Conservation (phyloP, 2,113 vertebrate species). For the Bettongia penicillata region DNA sequence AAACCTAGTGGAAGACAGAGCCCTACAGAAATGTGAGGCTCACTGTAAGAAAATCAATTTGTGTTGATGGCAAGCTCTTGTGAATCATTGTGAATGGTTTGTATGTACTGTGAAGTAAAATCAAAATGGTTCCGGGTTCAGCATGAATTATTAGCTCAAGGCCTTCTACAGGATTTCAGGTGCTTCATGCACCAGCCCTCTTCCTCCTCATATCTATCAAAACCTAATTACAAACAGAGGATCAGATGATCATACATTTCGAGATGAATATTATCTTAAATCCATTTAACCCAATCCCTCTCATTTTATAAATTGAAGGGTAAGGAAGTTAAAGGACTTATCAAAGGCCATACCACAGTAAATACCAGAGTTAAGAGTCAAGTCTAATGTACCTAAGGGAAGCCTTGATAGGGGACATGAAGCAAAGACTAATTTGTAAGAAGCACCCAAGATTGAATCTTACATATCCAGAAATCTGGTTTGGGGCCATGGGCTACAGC, state of each 20-base stretch:
- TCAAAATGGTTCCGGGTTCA: not conserved
- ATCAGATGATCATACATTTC: not conserved
- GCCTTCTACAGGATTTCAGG: not conserved
- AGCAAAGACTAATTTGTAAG: too few species aligned
- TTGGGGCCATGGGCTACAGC: not conserved
- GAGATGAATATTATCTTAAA: not conserved
- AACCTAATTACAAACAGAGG: not conserved
- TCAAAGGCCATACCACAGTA: not conserved
- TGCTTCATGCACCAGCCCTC: too few species aligned
- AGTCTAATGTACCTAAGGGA: not conserved
- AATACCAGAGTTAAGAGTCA: not conserved
- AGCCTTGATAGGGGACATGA: not conserved
- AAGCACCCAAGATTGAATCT: not conserved
- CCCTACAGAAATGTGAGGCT: not conserved
- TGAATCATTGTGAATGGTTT: not conserved
- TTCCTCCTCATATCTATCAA: not conserved
- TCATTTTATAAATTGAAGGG: not conserved
- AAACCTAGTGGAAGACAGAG: not conserved
- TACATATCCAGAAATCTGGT: not conserved
- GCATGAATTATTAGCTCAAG: not conserved
- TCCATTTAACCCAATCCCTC: not conserved
- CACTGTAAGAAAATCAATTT: not conserved
- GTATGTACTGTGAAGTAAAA: not conserved
- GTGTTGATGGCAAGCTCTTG: not conserved
- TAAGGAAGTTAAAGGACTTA: not conserved